phyloP scores from a whole-genome alignment of 1,140 invertebrate genomes.

The Diorhabda elongata region DNA sequence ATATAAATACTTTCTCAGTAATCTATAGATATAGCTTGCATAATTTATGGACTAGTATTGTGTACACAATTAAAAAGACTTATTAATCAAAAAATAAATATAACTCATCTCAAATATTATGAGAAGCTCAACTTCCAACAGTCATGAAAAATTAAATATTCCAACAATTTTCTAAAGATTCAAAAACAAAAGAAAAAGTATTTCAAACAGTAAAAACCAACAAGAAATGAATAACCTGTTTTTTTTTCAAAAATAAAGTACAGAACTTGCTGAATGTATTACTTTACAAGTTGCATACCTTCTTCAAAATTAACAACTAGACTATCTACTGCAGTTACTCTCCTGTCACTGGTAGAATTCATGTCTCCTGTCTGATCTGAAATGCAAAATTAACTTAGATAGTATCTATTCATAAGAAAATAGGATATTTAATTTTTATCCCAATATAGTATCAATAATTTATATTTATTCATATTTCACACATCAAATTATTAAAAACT shows the following conservation, averaged over 20 bases:
- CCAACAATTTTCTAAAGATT: not conserved
- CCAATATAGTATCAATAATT: too few species aligned
- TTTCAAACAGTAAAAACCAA: constrained; percentile 5
- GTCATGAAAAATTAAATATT: not conserved
- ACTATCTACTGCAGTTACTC: constrained; percentile 52
- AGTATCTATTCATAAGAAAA: not conserved
- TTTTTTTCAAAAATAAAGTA: not conserved
- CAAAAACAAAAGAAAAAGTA: constrained; percentile 8
- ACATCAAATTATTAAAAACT: too few species aligned
- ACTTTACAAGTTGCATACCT: constrained; percentile 70
- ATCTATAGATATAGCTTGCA: not conserved
- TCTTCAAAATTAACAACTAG: constrained; percentile 72
- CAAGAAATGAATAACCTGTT: not conserved
- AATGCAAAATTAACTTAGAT: not conserved
- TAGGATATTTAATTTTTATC: not conserved
- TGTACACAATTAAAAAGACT: not conserved
- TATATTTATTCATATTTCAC: not conserved
- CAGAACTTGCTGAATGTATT: constrained; percentile 21
- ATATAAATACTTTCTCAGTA: not conserved
- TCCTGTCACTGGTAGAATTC: constrained; percentile 5
- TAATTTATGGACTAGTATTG: constrained; percentile 1
- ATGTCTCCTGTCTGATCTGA: not conserved
- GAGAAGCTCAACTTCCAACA: not conserved
- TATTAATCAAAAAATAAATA: not conserved
- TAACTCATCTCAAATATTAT: not conserved